These are phyloP conservation scores for Hypsibius dujardini DNA, from an alignment of 1,140 invertebrate species.

Conservation along the genomic window DNA sequence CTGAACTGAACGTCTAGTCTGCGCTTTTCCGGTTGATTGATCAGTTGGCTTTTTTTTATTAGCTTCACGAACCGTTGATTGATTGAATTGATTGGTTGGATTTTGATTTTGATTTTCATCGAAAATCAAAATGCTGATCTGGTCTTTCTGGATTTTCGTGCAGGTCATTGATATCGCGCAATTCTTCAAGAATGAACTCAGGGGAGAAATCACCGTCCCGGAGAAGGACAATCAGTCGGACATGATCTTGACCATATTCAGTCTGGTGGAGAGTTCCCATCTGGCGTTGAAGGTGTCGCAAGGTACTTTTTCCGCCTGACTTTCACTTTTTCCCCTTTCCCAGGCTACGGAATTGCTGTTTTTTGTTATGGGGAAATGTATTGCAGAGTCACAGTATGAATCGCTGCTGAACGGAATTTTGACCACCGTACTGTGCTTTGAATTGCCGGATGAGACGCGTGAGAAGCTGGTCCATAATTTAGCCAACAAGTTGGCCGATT, in stretches of 20 bases:
- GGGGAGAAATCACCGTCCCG: not conserved
- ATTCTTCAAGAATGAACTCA: conserved; percentile 14
- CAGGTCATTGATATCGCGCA: not conserved
- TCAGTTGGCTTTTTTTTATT: too few relatives aligned
- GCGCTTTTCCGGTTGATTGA: too few relatives aligned
- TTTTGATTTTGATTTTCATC: too few relatives aligned
- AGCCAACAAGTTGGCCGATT: conserved; percentile 8
- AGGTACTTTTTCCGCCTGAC: not conserved
- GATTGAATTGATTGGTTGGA: too few relatives aligned
- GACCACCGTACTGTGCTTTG: not conserved
- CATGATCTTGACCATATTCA: conserved; percentile 5
- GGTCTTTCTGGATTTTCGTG: too few relatives aligned
- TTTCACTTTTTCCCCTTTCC: not conserved
- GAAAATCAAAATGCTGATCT: too few relatives aligned
- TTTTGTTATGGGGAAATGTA: not conserved
- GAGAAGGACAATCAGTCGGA: not conserved
- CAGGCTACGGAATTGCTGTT: not conserved
- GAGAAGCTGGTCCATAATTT: not conserved
- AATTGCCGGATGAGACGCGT: conserved; percentile 4
- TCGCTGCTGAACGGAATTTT: conserved; percentile 13
- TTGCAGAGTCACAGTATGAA: not conserved
- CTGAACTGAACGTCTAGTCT: too few relatives aligned
- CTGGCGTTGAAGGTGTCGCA: not conserved
- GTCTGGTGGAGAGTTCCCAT: not conserved
- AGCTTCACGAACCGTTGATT: too few relatives aligned